Conservation (phyloP, 2,888 invertebrate species). For the Agrilus biguttatus region DNA sequence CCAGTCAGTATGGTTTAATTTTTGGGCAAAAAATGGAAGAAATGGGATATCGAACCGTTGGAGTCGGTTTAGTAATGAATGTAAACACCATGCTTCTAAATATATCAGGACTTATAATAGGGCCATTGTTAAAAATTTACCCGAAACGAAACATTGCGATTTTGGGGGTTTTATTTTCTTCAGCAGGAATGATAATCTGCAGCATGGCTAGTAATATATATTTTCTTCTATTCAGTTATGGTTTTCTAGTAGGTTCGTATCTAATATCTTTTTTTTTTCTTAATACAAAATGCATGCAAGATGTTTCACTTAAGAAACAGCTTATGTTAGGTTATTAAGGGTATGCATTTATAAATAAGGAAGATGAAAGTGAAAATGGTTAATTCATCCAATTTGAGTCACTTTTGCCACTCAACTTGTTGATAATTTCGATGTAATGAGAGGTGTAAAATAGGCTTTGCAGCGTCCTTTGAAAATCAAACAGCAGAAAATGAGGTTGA, state of each 20-base stretch:
- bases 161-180: slow-evolving; percentile 37
- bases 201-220: slow-evolving; percentile 36
- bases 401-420: too few relatives aligned
- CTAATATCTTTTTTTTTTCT: too few relatives aligned
- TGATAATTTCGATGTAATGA: too few relatives aligned
- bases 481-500: too few relatives aligned
- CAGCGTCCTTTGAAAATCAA: too few relatives aligned
- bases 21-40: slow-evolving; percentile 49
- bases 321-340: too few relatives aligned
- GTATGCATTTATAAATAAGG: too few relatives aligned
- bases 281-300: too few relatives aligned
- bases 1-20: slow-evolving; percentile 54
- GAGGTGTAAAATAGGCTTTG: too few relatives aligned
- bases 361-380: too few relatives aligned
- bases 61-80: slow-evolving; percentile 53
- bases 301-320: too few relatives aligned
- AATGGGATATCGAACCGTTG: slow-evolving; percentile 49
- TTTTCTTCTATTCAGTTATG: slow-evolving; percentile 41
- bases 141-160: slow-evolving; percentile 40
- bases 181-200: slow-evolving; percentile 37
- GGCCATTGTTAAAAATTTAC: slow-evolving; percentile 45
- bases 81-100: slow-evolving; percentile 49
- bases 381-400: too few relatives aligned
- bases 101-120: slow-evolving; percentile 52
- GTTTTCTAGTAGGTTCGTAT: slow-evolving; percentile 34